Percentiles rank a stretch among this genome's conserved stretches.
Evolutionary conservation across 1,140 invertebrate genomes (phyloP).

Genomic region (Atopsyche davidsoni): DNA sequence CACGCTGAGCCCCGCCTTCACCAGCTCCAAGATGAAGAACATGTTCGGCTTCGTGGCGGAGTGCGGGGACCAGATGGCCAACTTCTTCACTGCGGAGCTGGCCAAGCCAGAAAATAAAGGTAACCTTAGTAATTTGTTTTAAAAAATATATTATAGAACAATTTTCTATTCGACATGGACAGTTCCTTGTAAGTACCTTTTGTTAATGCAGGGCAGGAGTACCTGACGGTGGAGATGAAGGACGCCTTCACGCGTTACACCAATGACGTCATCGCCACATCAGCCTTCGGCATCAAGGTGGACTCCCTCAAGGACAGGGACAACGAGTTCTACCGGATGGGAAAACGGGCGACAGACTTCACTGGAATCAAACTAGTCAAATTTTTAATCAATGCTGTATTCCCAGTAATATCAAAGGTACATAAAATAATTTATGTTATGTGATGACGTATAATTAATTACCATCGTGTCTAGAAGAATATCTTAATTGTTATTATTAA

Average conservation of each 20-base stretch:
- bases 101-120: slow-evolving; percentile 1
- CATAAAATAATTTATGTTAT: neutral
- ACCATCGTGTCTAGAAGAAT: no score
- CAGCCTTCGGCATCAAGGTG: slow-evolving; percentile 35
- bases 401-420: slow-evolving; percentile 25
- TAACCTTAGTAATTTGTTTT: no score
- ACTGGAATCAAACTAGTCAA: slow-evolving; percentile 17
- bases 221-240: slow-evolving; percentile 33
- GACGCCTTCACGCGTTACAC: slow-evolving; percentile 38
- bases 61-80: slow-evolving; percentile 30
- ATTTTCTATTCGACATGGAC: neutral
- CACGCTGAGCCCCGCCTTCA: slow-evolving; percentile 48
- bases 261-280: slow-evolving; percentile 40
- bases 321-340: slow-evolving; percentile 34
- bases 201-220: neutral
- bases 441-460: no score
- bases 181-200: neutral
- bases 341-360: slow-evolving; percentile 29
- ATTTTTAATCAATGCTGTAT: slow-evolving; percentile 19
- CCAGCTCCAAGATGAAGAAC: slow-evolving; percentile 44
- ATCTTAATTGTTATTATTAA: slow-evolving; percentile 6
- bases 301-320: slow-evolving; percentile 32
- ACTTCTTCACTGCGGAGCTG: slow-evolving; percentile 15
- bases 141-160: no score
- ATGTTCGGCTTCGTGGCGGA: slow-evolving; percentile 46